Percentiles rank a stretch among this genome's conserved stretches.
These are phyloP conservation scores for Drosophila micromelanica DNA, from an alignment of 1,140 invertebrate genomes.

Conservation along the genomic window DNA sequence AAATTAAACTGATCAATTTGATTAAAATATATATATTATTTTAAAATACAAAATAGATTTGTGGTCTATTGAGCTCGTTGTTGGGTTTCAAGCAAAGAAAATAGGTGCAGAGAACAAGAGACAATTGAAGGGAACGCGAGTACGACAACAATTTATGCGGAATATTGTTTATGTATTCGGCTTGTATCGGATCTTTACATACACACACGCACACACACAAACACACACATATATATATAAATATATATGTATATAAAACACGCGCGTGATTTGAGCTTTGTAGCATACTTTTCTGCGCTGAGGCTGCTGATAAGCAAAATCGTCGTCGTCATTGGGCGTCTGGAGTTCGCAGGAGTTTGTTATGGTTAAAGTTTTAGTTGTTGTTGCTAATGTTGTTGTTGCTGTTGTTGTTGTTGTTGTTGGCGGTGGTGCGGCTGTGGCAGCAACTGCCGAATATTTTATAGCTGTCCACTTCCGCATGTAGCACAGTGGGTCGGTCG, in stretches of 20 bases:
- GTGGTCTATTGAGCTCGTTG: no score
- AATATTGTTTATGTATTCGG: conserved; percentile 71
- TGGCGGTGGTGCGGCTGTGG: conserved; percentile 13
- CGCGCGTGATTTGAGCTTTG: conserved; percentile 5
- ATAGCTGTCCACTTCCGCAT: conserved; percentile 64
- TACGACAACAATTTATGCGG: conserved; percentile 64
- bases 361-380: conserved; percentile 61
- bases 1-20: no score
- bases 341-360: conserved; percentile 45
- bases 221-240: not conserved
- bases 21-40: no score
- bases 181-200: conserved; percentile 57
- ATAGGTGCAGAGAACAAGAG: not conserved
- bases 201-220: not conserved
- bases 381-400: not conserved
- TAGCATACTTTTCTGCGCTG: conserved; percentile 56
- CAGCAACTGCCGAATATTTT: conserved; percentile 49
- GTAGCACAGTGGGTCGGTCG: conserved; percentile 1
- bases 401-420: not conserved
- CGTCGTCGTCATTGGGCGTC: conserved; percentile 25
- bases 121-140: conserved; percentile 27
- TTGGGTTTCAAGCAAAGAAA: not conserved
- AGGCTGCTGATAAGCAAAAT: conserved; percentile 56
- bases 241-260: no score
- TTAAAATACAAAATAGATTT: no score